Percentiles rank a stretch among this genome's conserved stretches.
Conservation (phyloP, 1,140 invertebrate genomes). For the Chironomus tepperi region DNA sequence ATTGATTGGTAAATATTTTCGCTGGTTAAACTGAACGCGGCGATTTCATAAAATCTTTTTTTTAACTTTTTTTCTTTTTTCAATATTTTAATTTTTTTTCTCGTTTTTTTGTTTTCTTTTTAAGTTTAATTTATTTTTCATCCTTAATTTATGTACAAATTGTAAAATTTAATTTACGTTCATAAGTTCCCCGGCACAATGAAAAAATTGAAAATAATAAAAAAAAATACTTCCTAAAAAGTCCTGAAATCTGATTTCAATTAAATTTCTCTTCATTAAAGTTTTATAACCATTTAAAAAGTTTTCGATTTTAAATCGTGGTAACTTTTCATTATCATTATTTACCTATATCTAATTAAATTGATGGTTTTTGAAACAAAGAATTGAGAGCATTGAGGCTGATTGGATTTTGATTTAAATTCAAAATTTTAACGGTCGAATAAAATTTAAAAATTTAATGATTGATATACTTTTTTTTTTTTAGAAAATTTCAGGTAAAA, state of each 20-base stretch:
- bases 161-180: not conserved
- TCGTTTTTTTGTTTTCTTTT: not conserved
- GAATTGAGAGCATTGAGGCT: no score
- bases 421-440: no score
- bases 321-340: not conserved
- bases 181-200: slow-evolving; percentile 6
- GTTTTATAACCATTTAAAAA: slow-evolving; percentile 5
- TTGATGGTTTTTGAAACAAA: no score
- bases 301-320: slow-evolving; percentile 7
- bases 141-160: no score
- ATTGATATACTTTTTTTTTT: no score
- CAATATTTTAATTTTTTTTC: not conserved
- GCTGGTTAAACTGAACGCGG: not conserved
- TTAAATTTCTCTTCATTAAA: not conserved
- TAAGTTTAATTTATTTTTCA: not conserved
- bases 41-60: no score
- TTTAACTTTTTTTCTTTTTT: not conserved
- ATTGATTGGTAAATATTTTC: slow-evolving; percentile 14
- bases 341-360: not conserved
- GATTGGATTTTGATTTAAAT: no score
- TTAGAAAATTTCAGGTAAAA: no score
- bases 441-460: no score
- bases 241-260: slow-evolving; percentile 10
- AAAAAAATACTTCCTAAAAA: not conserved
- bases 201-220: not conserved